These are phyloP conservation scores for Phasia obesa DNA, from an alignment of 2,888 invertebrate genomes.

Conservation along the genomic window DNA sequence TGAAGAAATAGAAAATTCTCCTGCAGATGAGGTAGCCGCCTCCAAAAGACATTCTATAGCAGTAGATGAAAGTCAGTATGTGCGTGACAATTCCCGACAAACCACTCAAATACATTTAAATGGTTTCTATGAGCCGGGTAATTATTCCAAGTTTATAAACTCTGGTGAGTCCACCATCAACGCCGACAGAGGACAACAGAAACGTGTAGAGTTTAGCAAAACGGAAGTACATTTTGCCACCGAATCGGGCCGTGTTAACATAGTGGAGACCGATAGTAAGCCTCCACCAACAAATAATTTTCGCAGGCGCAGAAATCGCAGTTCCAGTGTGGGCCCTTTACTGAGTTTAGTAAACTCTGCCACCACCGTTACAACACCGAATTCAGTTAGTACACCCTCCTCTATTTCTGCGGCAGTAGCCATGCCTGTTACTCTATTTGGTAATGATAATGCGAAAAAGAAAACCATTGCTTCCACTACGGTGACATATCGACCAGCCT, in stretches of 20 bases:
- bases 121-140: constrained; percentile 72
- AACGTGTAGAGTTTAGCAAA: constrained; percentile 91
- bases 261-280: constrained; percentile 93
- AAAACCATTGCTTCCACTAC: constrained; percentile 75
- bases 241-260: constrained; percentile 92
- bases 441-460: constrained; percentile 82
- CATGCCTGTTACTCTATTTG: constrained; percentile 87
- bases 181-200: constrained; percentile 83
- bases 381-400: constrained; percentile 55
- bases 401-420: constrained; percentile 70
- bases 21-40: constrained; percentile 71
- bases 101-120: constrained; percentile 81
- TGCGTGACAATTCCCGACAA: constrained; percentile 79
- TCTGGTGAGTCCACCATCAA: constrained; percentile 38
- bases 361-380: constrained; percentile 74
- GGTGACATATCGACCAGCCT: constrained; percentile 76
- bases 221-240: constrained; percentile 94
- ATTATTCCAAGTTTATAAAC: constrained; percentile 42
- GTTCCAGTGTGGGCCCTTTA: constrained; percentile 83
- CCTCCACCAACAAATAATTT: constrained; percentile 93
- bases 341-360: constrained; percentile 78
- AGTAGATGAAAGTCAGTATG: constrained; percentile 84
- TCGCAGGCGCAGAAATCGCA: constrained; percentile 86
- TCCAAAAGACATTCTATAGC: constrained; percentile 85
- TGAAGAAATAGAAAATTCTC: constrained; percentile 49